Conservation (phyloP, 2,888 invertebrate species). For the Tipula confusa region DNA sequence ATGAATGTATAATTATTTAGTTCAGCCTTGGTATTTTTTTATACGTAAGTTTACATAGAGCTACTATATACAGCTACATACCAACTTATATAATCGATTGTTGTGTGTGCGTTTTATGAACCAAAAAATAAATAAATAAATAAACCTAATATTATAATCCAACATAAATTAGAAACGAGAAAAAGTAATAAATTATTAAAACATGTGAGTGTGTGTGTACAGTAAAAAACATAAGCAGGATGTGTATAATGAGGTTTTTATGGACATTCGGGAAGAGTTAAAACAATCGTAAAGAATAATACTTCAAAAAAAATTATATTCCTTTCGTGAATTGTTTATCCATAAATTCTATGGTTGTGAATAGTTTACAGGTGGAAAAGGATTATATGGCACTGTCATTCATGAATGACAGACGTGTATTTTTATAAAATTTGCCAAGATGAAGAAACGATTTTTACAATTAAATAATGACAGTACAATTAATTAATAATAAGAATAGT, state of each 20-base stretch:
- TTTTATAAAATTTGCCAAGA: too few species aligned
- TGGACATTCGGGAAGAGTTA: slow-evolving; percentile 9
- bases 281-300: neutral
- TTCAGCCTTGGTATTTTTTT: neutral
- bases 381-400: too few species aligned
- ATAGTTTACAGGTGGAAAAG: too few species aligned
- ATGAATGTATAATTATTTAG: slow-evolving; percentile 16
- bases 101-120: neutral
- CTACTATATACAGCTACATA: neutral
- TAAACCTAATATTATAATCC: neutral
- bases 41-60: neutral
- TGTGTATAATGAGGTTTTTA: slow-evolving; percentile 20
- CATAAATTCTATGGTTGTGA: too few species aligned
- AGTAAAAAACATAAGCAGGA: neutral
- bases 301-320: too few species aligned
- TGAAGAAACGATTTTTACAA: too few species aligned
- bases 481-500: too few species aligned
- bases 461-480: too few species aligned
- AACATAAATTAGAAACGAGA: slow-evolving; percentile 25
- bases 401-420: too few species aligned
- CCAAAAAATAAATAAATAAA: neutral
- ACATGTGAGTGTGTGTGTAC: neutral
- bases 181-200: slow-evolving; percentile 12
- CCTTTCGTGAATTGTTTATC: too few species aligned
- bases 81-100: neutral